Evolutionary conservation across 2,888 invertebrate species (phyloP).

Genomic region (Noctua pronuba): DNA sequence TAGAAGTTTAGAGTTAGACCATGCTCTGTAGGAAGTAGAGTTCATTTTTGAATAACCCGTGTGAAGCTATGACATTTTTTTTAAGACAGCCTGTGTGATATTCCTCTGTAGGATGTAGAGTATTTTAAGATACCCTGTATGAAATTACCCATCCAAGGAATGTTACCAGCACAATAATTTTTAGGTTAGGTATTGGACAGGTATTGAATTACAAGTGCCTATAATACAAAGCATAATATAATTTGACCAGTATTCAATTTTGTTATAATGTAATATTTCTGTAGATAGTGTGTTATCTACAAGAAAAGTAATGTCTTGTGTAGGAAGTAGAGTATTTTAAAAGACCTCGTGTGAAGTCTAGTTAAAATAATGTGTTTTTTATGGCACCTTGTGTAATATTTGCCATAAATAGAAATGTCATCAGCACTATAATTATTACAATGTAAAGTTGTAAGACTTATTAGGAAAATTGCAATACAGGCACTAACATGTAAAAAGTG

Average conservation of each 20-base stretch:
- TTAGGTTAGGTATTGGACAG: not conserved
- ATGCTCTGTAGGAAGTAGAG: slow-evolving; percentile 3
- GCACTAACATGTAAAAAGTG: not conserved
- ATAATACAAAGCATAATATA: not conserved
- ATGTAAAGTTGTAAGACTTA: not conserved
- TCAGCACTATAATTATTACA: not conserved
- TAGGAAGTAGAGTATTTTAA: not conserved
- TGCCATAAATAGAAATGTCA: not conserved
- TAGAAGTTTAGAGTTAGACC: slow-evolving; percentile 20
- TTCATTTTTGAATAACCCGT: not conserved
- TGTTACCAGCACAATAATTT: not conserved
- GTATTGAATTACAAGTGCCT: not conserved
- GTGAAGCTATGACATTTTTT: not conserved
- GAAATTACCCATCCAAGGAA: not conserved
- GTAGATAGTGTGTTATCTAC: slow-evolving; percentile 1
- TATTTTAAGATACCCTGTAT: not conserved
- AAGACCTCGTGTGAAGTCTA: not conserved
- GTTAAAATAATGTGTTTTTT: not conserved
- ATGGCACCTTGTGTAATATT: not conserved
- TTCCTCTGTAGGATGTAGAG: not conserved
- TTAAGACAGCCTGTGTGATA: not conserved
- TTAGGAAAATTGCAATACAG: not conserved
- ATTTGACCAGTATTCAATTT: not conserved
- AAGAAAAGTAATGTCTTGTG: not conserved
- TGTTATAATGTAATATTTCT: not conserved